Evolutionary conservation across 2,888 invertebrate species (phyloP).

Genomic region (Caenorhabditis virilis): DNA sequence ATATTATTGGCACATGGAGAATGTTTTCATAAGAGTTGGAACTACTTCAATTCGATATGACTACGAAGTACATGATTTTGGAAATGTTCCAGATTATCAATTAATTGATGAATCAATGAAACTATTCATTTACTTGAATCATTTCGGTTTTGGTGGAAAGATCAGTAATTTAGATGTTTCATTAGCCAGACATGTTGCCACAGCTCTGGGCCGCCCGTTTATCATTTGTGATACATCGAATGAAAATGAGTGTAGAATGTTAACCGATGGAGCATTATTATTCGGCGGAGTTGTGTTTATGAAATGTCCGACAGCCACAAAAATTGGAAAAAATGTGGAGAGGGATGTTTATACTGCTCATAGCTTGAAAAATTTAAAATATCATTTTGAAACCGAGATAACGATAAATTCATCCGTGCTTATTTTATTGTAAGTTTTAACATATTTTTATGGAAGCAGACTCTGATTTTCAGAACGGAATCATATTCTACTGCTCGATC

Average conservation of each 20-base stretch:
- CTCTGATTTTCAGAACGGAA: too few species aligned
- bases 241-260: slow-evolving; percentile 16
- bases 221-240: slow-evolving; percentile 17
- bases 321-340: slow-evolving; percentile 14
- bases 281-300: slow-evolving; percentile 23
- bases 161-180: neutral
- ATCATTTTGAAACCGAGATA: slow-evolving; percentile 31
- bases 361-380: slow-evolving; percentile 17
- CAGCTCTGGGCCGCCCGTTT: slow-evolving; percentile 25
- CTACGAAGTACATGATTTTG: slow-evolving; percentile 32
- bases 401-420: slow-evolving; percentile 26
- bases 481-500: too few species aligned
- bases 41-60: slow-evolving; percentile 36
- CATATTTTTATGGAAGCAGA: too few species aligned
- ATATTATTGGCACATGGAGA: slow-evolving; percentile 51
- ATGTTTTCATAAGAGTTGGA: slow-evolving; percentile 45
- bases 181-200: slow-evolving; percentile 10
- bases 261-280: slow-evolving; percentile 26
- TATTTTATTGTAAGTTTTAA: slow-evolving; percentile 13
- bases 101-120: slow-evolving; percentile 21
- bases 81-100: slow-evolving; percentile 10
- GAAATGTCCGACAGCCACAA: neutral
- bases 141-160: slow-evolving; percentile 21
- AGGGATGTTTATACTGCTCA: slow-evolving; percentile 23
- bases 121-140: slow-evolving; percentile 22